Evolutionary conservation across 2,888 invertebrate genomes (phyloP), one percentile per base, ranked within the genome.

Genomic region (Zootermopsis nevadensis): DNA sequence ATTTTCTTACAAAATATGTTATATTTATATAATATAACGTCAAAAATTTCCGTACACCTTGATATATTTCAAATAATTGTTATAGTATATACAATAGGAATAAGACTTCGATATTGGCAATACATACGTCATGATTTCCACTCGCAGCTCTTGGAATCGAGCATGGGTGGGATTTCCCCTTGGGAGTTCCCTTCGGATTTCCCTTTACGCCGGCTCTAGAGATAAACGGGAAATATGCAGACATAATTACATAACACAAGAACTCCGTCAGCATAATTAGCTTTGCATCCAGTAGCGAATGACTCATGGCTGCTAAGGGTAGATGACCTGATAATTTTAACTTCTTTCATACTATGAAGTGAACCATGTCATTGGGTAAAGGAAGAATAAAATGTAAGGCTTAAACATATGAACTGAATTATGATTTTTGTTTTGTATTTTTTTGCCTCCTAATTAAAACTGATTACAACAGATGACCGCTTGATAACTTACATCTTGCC

Each of bases 141-240:
- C 69, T 69, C 1, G 33, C 33, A 69, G 7, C 7, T 38, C n/a
- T 72, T 22, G 22, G 35, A 55, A 55, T 1, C 12, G 55, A 55
- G n/a, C n/a, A 27, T 60, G 27, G n/a, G 12, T 27, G 27, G 60
- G 60, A 60, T n/a, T 60, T 60, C 60, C 60, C n/a, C 60, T 60
- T 24, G 74, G 74, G 74, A 74, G n/a, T 38, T 74, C 74, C 74
- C 74, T 38, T 1, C 42, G 74, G 74, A 74, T 74, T 74, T 74
- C 74, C 74, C 74, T 74, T 0, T 38, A 38, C 35, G 22, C 74
- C 74, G 38, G 35, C n/a, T n/a, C 42, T 10, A 1, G n/a, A 74
- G 74, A 38, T n/a, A 35, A 74, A 22, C n/a, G 35, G 10, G 74
- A 35, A 38, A 38, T n/a, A 74, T 74, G 12, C 60, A 74, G 33